Evolutionary conservation across 2,797 vertebrate genomes (phyloP).

Genomic region (Danio jaintianensis): DNA sequence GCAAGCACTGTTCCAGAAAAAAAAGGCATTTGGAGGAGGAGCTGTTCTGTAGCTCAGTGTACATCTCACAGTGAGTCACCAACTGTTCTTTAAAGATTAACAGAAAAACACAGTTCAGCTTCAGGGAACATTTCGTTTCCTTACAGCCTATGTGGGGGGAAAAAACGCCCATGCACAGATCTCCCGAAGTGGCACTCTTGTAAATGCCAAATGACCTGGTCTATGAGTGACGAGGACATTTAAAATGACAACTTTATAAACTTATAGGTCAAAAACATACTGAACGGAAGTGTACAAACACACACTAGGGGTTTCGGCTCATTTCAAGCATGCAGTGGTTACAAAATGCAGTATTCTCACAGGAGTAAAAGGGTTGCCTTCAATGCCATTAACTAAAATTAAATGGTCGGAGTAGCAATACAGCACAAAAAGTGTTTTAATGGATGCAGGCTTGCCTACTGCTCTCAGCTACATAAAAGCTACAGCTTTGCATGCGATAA

Average conservation of each 20-base stretch:
- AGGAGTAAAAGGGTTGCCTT: not conserved
- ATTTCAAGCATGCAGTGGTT: not conserved
- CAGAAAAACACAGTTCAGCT: constrained; percentile 43
- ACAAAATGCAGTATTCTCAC: constrained; percentile 7
- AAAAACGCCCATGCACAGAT: constrained; percentile 36
- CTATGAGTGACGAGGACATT: constrained; percentile 26
- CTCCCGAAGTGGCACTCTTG: constrained; percentile 1
- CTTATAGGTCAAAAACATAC: not conserved
- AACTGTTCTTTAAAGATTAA: constrained; percentile 42
- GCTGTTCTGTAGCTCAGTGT: constrained; percentile 42
- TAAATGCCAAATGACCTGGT: constrained; percentile 21
- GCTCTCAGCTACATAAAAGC: too few relatives aligned
- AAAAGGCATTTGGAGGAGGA: constrained; percentile 24
- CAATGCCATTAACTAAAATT: not conserved
- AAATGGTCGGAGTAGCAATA: not conserved
- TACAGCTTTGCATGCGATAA: not conserved
- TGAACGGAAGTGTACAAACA: not conserved
- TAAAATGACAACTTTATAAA: not conserved
- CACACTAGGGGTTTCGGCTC: not conserved
- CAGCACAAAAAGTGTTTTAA: not conserved
- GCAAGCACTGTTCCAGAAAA: constrained; percentile 23
- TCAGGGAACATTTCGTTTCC: constrained; percentile 50
- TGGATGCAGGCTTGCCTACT: not conserved
- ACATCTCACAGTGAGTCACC: constrained; percentile 52
- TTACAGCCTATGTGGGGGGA: constrained; percentile 26